Evolutionary conservation across 2,113 vertebrate species (phyloP).

Genomic region (Bucco capensis): DNA sequence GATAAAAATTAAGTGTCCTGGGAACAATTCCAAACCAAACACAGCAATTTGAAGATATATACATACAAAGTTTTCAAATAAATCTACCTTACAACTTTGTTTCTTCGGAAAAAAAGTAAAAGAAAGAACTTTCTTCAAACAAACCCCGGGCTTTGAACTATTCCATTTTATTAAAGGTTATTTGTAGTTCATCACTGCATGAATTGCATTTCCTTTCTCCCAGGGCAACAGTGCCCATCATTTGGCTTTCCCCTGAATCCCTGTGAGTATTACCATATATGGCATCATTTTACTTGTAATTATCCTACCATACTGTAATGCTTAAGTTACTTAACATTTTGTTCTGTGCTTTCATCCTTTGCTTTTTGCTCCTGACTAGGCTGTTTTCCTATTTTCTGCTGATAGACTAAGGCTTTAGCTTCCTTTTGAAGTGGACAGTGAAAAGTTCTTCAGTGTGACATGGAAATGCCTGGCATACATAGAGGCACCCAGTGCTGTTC

Average conservation of each 20-base stretch:
- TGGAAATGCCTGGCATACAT: neutral
- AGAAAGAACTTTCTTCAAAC: neutral
- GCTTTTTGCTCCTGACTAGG: neutral
- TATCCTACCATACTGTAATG: neutral
- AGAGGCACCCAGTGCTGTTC: neutral
- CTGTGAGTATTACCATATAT: constrained; percentile 31
- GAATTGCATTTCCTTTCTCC: constrained; percentile 42
- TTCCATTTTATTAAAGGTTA: constrained; percentile 37
- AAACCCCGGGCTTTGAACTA: constrained; percentile 1
- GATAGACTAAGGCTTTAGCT: neutral
- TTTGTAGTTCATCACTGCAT: constrained; percentile 24
- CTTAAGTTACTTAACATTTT: constrained; percentile 8
- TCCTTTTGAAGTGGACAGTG: neutral
- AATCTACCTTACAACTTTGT: constrained; percentile 42
- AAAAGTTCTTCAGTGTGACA: neutral
- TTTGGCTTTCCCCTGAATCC: constrained; percentile 34
- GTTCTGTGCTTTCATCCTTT: neutral
- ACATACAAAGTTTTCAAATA: constrained; percentile 29
- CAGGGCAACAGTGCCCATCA: constrained; percentile 42
- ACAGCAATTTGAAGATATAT: constrained; percentile 24
- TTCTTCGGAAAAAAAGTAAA: neutral
- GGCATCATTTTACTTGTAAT: constrained; percentile 41
- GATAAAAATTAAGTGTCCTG: constrained; percentile 71
- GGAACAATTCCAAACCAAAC: constrained; percentile 66
- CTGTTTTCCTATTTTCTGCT: neutral